Percentiles rank a stretch among this genome's conserved stretches.
Evolutionary conservation across 1,140 invertebrate species (phyloP).

Genomic region (Bombus pyrosoma): DNA sequence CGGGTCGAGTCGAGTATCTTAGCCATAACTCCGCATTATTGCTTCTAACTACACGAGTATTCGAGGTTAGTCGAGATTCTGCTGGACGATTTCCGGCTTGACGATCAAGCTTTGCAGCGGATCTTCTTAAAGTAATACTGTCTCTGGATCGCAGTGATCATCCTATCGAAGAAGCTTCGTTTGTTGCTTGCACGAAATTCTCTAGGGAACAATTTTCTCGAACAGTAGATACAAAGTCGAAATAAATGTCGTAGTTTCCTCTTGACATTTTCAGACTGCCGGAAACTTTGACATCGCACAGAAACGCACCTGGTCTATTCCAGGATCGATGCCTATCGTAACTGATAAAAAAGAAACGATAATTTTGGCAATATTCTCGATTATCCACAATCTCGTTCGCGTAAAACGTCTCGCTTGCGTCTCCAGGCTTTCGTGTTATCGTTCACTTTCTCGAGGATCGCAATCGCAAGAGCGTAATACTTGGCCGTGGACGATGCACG

Average conservation of each 20-base stretch:
- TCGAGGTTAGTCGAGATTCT: not conserved
- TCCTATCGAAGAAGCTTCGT: constrained; percentile 10
- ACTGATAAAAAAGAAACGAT: not conserved
- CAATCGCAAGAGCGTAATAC: not conserved
- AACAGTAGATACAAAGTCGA: not conserved
- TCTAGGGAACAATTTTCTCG: not conserved
- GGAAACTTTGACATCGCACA: constrained; percentile 4
- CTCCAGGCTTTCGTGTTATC: not conserved
- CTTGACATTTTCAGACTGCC: not conserved
- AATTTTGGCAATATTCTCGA: too few species aligned
- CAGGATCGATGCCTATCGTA: not conserved
- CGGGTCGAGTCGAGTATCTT: not conserved
- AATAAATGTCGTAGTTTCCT: not conserved
- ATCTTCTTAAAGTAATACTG: constrained; percentile 47
- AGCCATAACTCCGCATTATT: not conserved
- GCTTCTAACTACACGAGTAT: not conserved
- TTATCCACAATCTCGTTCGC: not conserved
- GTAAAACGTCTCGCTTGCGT: not conserved
- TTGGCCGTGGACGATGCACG: not conserved
- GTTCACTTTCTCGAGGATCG: not conserved
- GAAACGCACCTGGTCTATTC: not conserved
- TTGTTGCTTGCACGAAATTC: not conserved
- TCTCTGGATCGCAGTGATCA: constrained; percentile 23
- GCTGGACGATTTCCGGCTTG: not conserved
- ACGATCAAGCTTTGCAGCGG: constrained; percentile 29